phyloP scores from a whole-genome alignment of 1,140 invertebrate species.

The Uloborus diversus region DNA sequence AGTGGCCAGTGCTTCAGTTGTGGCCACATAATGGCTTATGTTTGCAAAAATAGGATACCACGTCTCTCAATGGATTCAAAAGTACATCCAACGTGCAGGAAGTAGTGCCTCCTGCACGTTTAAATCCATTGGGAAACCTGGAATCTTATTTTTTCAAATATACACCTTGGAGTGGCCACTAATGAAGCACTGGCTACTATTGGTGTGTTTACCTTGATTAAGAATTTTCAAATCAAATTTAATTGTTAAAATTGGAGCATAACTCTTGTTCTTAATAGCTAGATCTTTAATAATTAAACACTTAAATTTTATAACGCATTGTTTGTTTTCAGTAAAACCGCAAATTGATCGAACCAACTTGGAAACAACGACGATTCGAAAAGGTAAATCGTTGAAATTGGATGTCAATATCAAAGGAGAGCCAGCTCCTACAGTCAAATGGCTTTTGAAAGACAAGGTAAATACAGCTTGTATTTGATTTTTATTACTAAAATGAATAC shows the following conservation, averaged over 20 bases:
- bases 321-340: conserved; percentile 78
- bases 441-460: conserved; percentile 73
- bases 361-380: conserved; percentile 88
- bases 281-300: background rate
- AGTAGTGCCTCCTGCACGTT: no score
- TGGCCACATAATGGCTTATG: no score
- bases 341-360: conserved; percentile 88
- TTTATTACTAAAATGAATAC: conserved; percentile 65
- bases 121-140: no score
- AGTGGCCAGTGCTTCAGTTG: no score
- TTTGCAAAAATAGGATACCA: no score
- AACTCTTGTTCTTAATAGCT: background rate
- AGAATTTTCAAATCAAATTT: background rate
- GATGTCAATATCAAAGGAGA: conserved; percentile 95
- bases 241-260: background rate
- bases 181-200: no score
- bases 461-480: background rate
- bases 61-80: no score
- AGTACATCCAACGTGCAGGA: no score
- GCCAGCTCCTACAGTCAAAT: conserved; percentile 89
- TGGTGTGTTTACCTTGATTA: no score
- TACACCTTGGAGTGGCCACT: no score
- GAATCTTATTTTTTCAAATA: no score
- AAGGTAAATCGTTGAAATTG: conserved; percentile 89
- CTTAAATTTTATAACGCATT: background rate